These are phyloP conservation scores for Cyclopterus lumpus DNA, from an alignment of 2,797 vertebrate species.

Conservation along the genomic window DNA sequence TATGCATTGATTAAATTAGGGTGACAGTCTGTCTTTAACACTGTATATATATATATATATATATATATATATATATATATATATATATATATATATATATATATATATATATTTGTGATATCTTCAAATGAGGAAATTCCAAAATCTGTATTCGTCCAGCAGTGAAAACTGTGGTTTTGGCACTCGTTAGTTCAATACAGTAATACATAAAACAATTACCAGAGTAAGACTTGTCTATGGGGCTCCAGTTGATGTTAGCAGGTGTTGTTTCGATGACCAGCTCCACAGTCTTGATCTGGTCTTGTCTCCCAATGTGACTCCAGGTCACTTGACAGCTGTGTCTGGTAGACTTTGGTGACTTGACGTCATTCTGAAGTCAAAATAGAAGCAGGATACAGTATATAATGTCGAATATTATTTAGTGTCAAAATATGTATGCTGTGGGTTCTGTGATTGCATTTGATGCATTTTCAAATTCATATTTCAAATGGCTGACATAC, in stretches of 20 bases:
- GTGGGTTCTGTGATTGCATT: not conserved
- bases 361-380: conserved; percentile 88
- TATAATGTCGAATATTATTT: not conserved
- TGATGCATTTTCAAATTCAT: not conserved
- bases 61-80: not conserved
- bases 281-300: conserved; percentile 90
- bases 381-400: not conserved
- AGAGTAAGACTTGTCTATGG: conserved; percentile 83
- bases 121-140: conserved; percentile 2
- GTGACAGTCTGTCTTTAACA: not conserved
- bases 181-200: not conserved
- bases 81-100: no score
- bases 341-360: conserved; percentile 88
- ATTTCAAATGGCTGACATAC: not conserved
- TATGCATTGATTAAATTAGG: not conserved
- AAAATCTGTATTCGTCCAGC: not conserved
- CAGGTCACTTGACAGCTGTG: conserved; percentile 87
- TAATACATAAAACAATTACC: conserved; percentile 79
- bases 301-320: conserved; percentile 82
- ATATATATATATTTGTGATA: not conserved
- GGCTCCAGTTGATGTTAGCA: conserved; percentile 78
- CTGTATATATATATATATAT: no score
- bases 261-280: conserved; percentile 88
- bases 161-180: not conserved
- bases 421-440: not conserved